Evolutionary conservation across 2,113 vertebrate species (phyloP), one percentile per base, ranked within the genome.

Genomic region (Fregetta grallaria): DNA sequence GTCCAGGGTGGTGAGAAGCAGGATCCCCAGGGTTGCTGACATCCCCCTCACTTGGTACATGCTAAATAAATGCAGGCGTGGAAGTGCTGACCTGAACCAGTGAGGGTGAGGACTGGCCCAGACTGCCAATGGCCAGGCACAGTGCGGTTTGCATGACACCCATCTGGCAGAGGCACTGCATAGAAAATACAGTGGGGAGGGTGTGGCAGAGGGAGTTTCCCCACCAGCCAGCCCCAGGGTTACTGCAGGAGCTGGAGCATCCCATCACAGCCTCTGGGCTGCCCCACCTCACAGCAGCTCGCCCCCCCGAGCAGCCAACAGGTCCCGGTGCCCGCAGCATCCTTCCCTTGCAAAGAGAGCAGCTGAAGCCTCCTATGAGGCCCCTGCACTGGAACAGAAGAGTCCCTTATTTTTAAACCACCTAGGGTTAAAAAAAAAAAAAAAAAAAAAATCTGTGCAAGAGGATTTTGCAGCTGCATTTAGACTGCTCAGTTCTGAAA

Each of bases 181-280:
- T 2, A 59, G 78, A 85, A 71, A 86, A 86, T 9, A 63, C 12
- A 65, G 14, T 0, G 2, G 27, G 27, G 40, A 86, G 25, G 49
- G 15, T 0, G 0, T 1, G 10, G 55, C 22, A 50, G 29, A 55
- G 49, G 2, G 45, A 5, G 5, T 30, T 70, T 65, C 50, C 42
- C 55, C 49, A 76, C 7, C 32, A 61, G 44, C 36, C 83, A 79
- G 25, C 26, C 40, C 44, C 15, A 16, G 12, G 30, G 38, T 26
- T 75, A 12, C n/a, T 58, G 78, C 38, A 45, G 61, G n/a, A 90
- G 55, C 27, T 62, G 26, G 44, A 88, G 70, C 52, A 76, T 47
- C 40, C 20, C 40, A 19, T 72, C 53, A 26, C 32, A 82, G 56
- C 29, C 17, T 47, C 66, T 34, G 29, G 38, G 49, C 49, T 91